Percentiles rank a stretch among this genome's conserved stretches.
Conservation (phyloP, 2,113 vertebrate species). For the Chelonoidis abingdonii region DNA sequence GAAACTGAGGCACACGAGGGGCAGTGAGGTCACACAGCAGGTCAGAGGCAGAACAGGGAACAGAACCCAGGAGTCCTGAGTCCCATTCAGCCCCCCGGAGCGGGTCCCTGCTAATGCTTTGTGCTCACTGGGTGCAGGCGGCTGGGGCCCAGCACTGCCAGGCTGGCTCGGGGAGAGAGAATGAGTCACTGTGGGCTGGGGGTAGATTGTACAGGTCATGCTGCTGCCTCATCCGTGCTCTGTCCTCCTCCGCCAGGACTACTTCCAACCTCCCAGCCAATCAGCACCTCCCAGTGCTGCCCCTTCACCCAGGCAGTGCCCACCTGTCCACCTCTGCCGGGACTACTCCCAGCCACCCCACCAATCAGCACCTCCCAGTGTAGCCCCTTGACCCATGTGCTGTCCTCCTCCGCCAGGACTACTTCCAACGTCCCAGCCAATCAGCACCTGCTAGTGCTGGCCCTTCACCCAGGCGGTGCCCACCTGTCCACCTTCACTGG, state of each 20-base stretch:
- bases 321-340: background rate
- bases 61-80: background rate
- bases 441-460: background rate
- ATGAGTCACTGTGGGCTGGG: background rate
- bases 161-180: background rate
- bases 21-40: background rate
- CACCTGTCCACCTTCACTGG: too few relatives aligned
- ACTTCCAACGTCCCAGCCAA: background rate
- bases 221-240: background rate
- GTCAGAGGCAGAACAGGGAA: background rate
- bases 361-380: too few relatives aligned
- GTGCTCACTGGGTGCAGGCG: background rate
- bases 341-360: background rate
- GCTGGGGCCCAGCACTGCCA: background rate
- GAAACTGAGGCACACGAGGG: background rate
- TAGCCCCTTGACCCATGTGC: too few relatives aligned
- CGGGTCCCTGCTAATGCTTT: background rate
- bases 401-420: background rate
- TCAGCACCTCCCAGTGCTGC: too few relatives aligned
- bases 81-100: background rate
- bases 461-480: too few relatives aligned
- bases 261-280: too few relatives aligned
- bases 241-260: background rate
- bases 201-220: background rate
- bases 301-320: background rate